phyloP scores from a whole-genome alignment of 2,888 invertebrate species.

The Erynnis tages region DNA sequence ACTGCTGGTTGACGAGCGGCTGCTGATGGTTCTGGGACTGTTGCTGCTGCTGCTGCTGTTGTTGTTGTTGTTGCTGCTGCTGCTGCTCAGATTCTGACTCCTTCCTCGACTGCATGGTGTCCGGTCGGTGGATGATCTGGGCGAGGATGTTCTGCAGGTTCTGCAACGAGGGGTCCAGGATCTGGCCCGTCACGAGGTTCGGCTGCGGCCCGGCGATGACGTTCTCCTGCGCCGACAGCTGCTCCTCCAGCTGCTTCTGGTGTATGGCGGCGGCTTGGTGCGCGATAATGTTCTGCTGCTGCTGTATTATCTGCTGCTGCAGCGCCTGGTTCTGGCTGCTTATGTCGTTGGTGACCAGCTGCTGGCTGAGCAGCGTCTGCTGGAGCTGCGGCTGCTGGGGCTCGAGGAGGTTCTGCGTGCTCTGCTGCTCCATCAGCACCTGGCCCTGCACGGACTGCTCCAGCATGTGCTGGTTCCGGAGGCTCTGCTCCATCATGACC shows the following conservation, averaged over 20 bases:
- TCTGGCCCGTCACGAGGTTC: constrained; percentile 65
- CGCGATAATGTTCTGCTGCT: constrained; percentile 70
- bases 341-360: constrained; percentile 60
- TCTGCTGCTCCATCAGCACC: constrained; percentile 59
- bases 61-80: constrained; percentile 47
- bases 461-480: constrained; percentile 71
- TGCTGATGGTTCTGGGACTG: constrained; percentile 37
- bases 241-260: constrained; percentile 71
- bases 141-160: constrained; percentile 71
- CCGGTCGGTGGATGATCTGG: constrained; percentile 74
- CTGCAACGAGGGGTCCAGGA: constrained; percentile 76
- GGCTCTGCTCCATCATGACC: constrained; percentile 73
- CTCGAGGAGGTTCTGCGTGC: constrained; percentile 54
- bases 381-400: constrained; percentile 59
- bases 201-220: constrained; percentile 56
- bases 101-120: constrained; percentile 62
- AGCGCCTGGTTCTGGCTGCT: constrained; percentile 74
- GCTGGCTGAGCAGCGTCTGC: constrained; percentile 57
- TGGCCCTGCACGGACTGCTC: constrained; percentile 66
- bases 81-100: constrained; percentile 68
- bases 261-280: constrained; percentile 74
- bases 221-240: constrained; percentile 61
- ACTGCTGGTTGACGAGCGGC: constrained; percentile 37
- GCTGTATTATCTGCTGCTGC: constrained; percentile 79
- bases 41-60: constrained; percentile 36